phyloP scores from a whole-genome alignment of 2,888 invertebrate species.

The Eubasilissa splendida region DNA sequence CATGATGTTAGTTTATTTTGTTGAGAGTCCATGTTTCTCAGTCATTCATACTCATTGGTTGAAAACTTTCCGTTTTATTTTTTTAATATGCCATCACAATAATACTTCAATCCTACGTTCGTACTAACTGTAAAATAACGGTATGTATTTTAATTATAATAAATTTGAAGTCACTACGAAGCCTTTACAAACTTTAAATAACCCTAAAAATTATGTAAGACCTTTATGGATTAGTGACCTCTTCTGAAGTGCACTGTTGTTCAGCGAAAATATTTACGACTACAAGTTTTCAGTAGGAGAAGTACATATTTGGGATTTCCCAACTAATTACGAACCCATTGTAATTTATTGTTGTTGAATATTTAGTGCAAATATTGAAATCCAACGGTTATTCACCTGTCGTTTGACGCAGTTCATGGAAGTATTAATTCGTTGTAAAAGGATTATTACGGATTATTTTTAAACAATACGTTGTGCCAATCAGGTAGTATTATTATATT shows the following conservation, averaged over 20 bases:
- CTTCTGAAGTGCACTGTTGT: background rate
- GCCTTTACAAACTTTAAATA: background rate
- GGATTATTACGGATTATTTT: no score
- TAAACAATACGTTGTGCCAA: no score
- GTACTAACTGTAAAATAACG: no score
- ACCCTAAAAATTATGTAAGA: background rate
- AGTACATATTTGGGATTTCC: conserved; percentile 24
- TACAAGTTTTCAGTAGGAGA: background rate
- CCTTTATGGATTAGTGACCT: conserved; percentile 24
- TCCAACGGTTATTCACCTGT: conserved; percentile 2
- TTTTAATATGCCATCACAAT: no score
- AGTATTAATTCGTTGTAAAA: background rate
- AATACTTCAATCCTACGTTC: no score
- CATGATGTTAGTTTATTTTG: no score
- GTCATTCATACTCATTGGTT: no score
- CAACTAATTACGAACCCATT: background rate
- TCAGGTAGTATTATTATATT: no score
- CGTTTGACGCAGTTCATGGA: background rate
- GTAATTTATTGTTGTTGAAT: background rate
- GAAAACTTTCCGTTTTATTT: no score
- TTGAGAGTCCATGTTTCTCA: no score
- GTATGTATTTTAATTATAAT: no score
- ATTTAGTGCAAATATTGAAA: conserved; percentile 15
- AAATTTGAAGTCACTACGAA: no score
- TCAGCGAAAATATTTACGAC: background rate